These are phyloP conservation scores for Blera fallax DNA, from an alignment of 2,888 invertebrate species.

Conservation along the genomic window DNA sequence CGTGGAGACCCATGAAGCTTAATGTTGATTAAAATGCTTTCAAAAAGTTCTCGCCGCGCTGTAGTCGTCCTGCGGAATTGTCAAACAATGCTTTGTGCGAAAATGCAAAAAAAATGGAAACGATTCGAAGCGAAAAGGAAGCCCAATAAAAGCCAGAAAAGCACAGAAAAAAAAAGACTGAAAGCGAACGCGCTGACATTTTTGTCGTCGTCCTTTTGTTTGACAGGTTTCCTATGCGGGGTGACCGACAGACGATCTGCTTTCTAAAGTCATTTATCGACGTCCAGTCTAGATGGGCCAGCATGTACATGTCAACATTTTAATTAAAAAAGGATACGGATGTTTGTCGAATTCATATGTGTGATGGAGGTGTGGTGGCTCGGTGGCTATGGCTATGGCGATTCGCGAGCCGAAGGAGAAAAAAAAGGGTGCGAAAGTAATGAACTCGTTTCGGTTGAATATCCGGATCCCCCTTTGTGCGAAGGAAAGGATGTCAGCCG, in stretches of 20 bases:
- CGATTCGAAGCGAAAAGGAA: conserved; percentile 41
- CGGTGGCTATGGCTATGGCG: not conserved
- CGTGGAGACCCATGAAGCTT: conserved; percentile 72
- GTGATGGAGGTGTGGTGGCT: not conserved
- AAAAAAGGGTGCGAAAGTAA: conserved; percentile 71
- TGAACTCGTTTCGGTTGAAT: conserved; percentile 71
- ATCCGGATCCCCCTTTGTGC: conserved; percentile 3
- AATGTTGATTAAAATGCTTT: conserved; percentile 73
- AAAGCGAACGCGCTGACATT: conserved; percentile 60
- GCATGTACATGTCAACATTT: conserved; percentile 81
- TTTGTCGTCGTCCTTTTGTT: conserved; percentile 72
- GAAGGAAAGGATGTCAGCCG: not conserved
- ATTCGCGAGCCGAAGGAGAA: conserved; percentile 52
- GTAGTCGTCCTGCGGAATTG: conserved; percentile 42
- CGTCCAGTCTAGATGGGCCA: conserved; percentile 65
- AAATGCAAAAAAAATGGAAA: conserved; percentile 67
- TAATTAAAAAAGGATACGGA: conserved; percentile 82
- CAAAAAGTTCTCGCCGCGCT: conserved; percentile 40
- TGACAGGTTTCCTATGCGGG: conserved; percentile 64
- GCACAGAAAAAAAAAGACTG: conserved; percentile 23
- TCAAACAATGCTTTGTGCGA: conserved; percentile 69
- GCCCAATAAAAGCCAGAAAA: conserved; percentile 35
- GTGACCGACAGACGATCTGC: conserved; percentile 34
- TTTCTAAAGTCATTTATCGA: conserved; percentile 71
- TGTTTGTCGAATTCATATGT: conserved; percentile 68